Evolutionary conservation across 2,888 invertebrate genomes (phyloP).

Genomic region (Apamea crenata): DNA sequence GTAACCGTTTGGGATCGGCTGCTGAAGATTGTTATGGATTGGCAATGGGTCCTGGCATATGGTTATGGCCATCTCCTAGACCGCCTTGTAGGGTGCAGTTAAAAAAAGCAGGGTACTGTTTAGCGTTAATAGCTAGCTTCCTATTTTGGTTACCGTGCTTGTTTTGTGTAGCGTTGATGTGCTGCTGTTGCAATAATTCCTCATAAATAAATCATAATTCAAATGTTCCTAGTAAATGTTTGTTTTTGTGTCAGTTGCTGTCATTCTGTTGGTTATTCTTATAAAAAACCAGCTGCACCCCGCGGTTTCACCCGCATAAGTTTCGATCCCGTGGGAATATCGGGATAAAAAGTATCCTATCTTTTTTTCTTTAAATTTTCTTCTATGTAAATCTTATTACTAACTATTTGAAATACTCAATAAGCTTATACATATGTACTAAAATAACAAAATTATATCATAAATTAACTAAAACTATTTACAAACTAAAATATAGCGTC

Average conservation of each 20-base stretch:
- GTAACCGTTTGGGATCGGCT: slow-evolving; percentile 56
- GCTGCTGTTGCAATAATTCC: slow-evolving; percentile 71
- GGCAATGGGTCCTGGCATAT: slow-evolving; percentile 71
- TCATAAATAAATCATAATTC: slow-evolving; percentile 28
- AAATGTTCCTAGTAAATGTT: slow-evolving; percentile 17
- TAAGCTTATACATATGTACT: too few relatives aligned
- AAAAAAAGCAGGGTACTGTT: slow-evolving; percentile 57
- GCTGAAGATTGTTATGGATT: slow-evolving; percentile 73
- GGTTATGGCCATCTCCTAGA: slow-evolving; percentile 72
- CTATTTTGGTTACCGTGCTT: slow-evolving; percentile 76
- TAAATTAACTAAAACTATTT: too few relatives aligned
- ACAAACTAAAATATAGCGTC: too few relatives aligned
- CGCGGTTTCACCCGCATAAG: too few relatives aligned
- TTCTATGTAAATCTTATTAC: too few relatives aligned
- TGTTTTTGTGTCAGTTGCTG: slow-evolving; percentile 12
- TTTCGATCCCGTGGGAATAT: too few relatives aligned
- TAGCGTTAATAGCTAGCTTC: slow-evolving; percentile 68
- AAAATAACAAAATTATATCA: too few relatives aligned
- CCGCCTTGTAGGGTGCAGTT: slow-evolving; percentile 60
- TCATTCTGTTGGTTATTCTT: slow-evolving; percentile 1
- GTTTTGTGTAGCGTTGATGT: slow-evolving; percentile 72
- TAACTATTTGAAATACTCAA: too few relatives aligned
- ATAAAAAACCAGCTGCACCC: background rate
- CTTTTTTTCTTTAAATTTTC: too few relatives aligned
- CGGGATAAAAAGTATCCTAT: too few relatives aligned